These are phyloP conservation scores for Cuculus canorus DNA, from an alignment of 2,797 vertebrate species.

Conservation along the genomic window DNA sequence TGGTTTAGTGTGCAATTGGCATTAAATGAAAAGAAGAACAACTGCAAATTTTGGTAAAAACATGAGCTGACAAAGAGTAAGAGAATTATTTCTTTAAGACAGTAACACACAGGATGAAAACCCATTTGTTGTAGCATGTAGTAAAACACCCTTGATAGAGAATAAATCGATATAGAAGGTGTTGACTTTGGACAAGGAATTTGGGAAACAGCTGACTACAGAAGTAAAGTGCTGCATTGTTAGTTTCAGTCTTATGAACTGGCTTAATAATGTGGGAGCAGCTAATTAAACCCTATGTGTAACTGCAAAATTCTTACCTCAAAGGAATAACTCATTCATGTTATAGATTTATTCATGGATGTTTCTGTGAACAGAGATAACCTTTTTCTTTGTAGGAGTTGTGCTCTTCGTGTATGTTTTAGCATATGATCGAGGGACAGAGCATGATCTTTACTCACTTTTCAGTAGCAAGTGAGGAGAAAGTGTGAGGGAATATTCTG, in stretches of 20 bases:
- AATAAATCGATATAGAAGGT: background rate
- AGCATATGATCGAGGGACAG: background rate
- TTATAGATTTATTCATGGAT: too few species aligned
- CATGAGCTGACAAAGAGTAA: background rate
- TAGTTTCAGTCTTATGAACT: background rate
- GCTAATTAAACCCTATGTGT: background rate
- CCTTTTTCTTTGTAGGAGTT: background rate
- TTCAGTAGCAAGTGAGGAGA: background rate
- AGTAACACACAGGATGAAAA: background rate
- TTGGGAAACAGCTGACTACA: constrained; percentile 1
- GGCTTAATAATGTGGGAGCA: background rate
- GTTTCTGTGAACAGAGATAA: background rate
- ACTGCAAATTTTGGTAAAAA: background rate
- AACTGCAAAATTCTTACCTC: background rate
- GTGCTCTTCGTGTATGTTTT: background rate
- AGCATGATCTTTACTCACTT: background rate
- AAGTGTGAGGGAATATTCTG: background rate
- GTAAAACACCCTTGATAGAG: background rate
- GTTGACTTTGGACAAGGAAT: background rate
- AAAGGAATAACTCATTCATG: background rate
- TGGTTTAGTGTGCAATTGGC: background rate
- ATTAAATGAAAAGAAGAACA: background rate
- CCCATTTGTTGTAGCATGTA: background rate
- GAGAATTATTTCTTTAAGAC: background rate
- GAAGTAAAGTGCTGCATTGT: background rate